Evolutionary conservation across 1,140 invertebrate species (phyloP).

Genomic region (Sogatella furcifera): DNA sequence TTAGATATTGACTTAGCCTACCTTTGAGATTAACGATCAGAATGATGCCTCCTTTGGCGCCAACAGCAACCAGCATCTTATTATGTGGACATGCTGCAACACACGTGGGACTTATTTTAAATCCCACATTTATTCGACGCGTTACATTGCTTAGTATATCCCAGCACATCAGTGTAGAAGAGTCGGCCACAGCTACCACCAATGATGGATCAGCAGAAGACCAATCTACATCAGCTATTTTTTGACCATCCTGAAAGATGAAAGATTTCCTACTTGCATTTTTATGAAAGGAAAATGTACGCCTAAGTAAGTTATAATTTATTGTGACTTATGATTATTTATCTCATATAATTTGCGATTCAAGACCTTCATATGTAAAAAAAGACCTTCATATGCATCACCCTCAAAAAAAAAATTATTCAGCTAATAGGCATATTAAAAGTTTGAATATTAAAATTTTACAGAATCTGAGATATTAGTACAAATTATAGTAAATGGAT

Average conservation of each 20-base stretch:
- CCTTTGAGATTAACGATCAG: conserved; percentile 46
- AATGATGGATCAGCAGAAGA: conserved; percentile 37
- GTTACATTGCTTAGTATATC: conserved; percentile 42
- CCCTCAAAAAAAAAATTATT: too few relatives aligned
- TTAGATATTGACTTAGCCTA: too few relatives aligned
- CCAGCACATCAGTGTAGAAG: conserved; percentile 51
- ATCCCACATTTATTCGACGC: conserved; percentile 34
- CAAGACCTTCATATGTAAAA: too few relatives aligned
- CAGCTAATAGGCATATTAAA: too few relatives aligned
- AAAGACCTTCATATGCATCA: too few relatives aligned
- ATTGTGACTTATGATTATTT: too few relatives aligned
- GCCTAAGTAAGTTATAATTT: too few relatives aligned
- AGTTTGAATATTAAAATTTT: too few relatives aligned
- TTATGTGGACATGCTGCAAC: conserved; percentile 49
- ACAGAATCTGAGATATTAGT: too few relatives aligned
- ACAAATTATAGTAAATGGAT: too few relatives aligned
- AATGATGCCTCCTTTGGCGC: conserved; percentile 51
- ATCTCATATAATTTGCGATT: too few relatives aligned
- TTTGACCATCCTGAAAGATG: conserved; percentile 18
- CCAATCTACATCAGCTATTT: conserved; percentile 44
- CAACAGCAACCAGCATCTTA: conserved; percentile 46
- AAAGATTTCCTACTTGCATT: background rate
- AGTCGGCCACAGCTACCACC: conserved; percentile 44
- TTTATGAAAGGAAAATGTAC: too few relatives aligned
- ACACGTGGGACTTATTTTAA: conserved; percentile 40